Evolutionary conservation across 1,140 invertebrate species (phyloP), one percentile per base, ranked within the genome.

Genomic region (Colletes latitarsis): DNA sequence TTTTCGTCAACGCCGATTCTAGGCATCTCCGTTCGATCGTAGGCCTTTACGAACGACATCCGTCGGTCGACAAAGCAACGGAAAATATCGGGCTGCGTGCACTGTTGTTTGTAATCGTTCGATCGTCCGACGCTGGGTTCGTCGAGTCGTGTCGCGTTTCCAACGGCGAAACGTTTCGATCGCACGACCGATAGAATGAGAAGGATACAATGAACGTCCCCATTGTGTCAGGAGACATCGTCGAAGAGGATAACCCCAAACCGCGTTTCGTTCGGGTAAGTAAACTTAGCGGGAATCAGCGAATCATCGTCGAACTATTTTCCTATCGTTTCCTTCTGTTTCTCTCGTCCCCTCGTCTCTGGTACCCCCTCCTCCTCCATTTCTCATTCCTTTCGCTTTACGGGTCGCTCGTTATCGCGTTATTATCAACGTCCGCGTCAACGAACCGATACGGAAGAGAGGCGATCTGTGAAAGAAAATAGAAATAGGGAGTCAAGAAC

Each of bases 221-320:
- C 67, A 93, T 93, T 60, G 89, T 93, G 58, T 88, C 93, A 68
- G 93, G 93, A 77, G 92, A 93, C 83, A 85, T 93, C 81, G 86
- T 79, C 84, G 89, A 92, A 72, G 92, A 93, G 75, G 90, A 92
- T 41, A 88, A 84, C 68, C 90, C 90, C 79, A 91, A 90, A 66
- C 92, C 90, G 52, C 91, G 91, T 88, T 93, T 93, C 63, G 88
- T 93, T 64, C 89, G 93, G 90, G 93, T 93, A 85, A 92, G 89
- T 88, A 64, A 57, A 6, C 12, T 39, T 19, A n/a, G 30, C 12
- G 49, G 5, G 5, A 6, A 70, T 10, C 17, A 9, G 9, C 6
- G n/a, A 39, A 21, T 10, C 4, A 6, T 12, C 49, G 19, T 15
- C 30, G 14, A 30, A 30, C 19, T 14, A 10, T 6, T 55, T 57